These are phyloP conservation scores for Ceryle rudis DNA, from an alignment of 2,797 vertebrate genomes.

Conservation along the genomic window DNA sequence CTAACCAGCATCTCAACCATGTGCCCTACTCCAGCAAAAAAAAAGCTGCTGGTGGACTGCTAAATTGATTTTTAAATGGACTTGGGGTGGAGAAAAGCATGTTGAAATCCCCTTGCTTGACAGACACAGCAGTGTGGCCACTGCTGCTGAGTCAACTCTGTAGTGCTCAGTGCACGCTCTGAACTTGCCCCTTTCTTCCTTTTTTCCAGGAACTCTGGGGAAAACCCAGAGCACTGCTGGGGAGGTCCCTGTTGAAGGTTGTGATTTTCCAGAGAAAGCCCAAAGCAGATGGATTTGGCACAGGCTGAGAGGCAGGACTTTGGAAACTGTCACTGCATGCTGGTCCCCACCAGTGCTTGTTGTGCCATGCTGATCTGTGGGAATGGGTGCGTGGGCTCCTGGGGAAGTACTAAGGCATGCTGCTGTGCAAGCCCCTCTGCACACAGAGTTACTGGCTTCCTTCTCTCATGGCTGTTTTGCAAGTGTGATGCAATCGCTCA, in stretches of 20 bases:
- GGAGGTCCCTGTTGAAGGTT: neutral
- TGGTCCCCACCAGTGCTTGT: neutral
- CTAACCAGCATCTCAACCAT: neutral
- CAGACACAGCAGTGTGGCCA: rapidly evolving
- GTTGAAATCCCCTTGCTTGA: rapidly evolving
- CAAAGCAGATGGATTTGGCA: rapidly evolving
- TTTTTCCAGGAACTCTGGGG: neutral
- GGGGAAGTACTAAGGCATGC: no score
- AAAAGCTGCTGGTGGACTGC: neutral
- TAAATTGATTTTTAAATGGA: neutral
- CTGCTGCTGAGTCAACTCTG: neutral
- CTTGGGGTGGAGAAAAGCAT: neutral
- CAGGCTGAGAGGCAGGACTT: neutral
- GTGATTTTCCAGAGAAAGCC: neutral
- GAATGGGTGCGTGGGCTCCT: rapidly evolving
- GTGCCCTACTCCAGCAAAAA: neutral
- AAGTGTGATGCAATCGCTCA: neutral
- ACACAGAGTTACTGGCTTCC: neutral
- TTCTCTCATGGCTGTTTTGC: neutral
- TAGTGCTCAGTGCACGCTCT: rapidly evolving
- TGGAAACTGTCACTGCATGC: rapidly evolving
- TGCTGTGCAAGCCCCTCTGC: rapidly evolving
- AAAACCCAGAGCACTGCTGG: neutral
- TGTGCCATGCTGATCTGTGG: rapidly evolving
- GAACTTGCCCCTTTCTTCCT: neutral